Conservation (phyloP, 2,888 invertebrate species). For the Cerastis leucographa region DNA sequence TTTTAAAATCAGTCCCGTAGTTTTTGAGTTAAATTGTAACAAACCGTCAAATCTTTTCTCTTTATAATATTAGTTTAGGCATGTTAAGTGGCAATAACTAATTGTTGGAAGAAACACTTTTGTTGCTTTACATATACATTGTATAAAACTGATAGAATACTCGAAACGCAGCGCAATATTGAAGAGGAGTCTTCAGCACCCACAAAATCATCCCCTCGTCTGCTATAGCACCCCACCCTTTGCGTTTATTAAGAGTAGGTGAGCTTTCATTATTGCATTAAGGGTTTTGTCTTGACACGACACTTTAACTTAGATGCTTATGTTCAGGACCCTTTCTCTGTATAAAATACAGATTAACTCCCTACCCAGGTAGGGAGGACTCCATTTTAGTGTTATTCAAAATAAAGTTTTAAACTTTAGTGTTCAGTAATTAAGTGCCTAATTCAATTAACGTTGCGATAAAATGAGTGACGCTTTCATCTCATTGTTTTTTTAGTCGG, state of each 20-base stretch:
- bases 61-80: no score
- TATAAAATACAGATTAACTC: slow-evolving; percentile 59
- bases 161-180: not conserved
- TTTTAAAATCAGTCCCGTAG: no score
- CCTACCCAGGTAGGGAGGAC: slow-evolving; percentile 49
- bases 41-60: no score
- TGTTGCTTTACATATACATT: no score
- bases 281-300: slow-evolving; percentile 68
- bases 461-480: not conserved
- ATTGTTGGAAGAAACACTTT: not conserved
- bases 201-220: not conserved
- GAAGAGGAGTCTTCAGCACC: not conserved
- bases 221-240: slow-evolving; percentile 44
- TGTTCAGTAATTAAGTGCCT: slow-evolving; percentile 26
- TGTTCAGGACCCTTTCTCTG: slow-evolving; percentile 60
- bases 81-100: not conserved
- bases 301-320: slow-evolving; percentile 67
- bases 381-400: slow-evolving; percentile 60
- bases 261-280: slow-evolving; percentile 68
- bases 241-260: slow-evolving; percentile 62
- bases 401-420: slow-evolving; percentile 47
- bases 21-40: no score
- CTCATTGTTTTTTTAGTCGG: slow-evolving; percentile 6
- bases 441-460: slow-evolving; percentile 27
- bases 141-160: no score